A percentile compares a stretch with the other conserved stretches of the same genome.
These are phyloP conservation scores for Hylaea fasciaria DNA, from an alignment of 2,888 invertebrate species.

Conservation along the genomic window DNA sequence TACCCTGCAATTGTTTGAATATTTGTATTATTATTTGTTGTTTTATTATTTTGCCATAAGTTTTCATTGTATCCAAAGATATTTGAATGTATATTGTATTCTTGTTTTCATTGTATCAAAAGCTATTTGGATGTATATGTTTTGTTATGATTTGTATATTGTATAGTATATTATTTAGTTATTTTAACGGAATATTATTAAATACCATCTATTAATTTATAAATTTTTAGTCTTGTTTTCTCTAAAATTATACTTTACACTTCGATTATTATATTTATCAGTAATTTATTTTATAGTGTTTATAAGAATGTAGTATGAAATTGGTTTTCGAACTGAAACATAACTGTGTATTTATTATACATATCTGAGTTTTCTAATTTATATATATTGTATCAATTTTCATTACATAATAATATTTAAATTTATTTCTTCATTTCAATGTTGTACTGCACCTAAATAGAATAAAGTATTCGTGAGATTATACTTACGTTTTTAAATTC, in stretches of 20 bases:
- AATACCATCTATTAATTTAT: too few relatives aligned
- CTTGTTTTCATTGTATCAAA: background rate
- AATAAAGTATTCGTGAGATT: constrained; percentile 39
- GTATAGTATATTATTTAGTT: constrained; percentile 6
- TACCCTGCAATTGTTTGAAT: too few relatives aligned
- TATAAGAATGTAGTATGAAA: too few relatives aligned
- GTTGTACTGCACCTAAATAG: constrained; percentile 45
- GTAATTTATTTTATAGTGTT: too few relatives aligned
- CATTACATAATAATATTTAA: background rate
- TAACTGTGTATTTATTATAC: too few relatives aligned
- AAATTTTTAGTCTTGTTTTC: too few relatives aligned
- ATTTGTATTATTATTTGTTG: background rate
- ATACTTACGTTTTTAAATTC: background rate
- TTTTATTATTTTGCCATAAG: background rate
- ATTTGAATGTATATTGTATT: background rate
- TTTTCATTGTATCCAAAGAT: background rate
- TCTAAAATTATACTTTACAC: too few relatives aligned
- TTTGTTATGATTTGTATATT: constrained; percentile 4
- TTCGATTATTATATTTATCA: too few relatives aligned
- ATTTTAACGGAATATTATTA: too few relatives aligned
- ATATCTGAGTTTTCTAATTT: background rate
- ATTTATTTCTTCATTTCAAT: background rate
- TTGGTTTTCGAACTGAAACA: too few relatives aligned
- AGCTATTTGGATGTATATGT: background rate
- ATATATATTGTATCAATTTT: background rate